A percentile compares a stretch with the other conserved stretches of the same genome.
Evolutionary conservation across 2,797 vertebrate species (phyloP).

Genomic region (Manis crassicaudata): DNA sequence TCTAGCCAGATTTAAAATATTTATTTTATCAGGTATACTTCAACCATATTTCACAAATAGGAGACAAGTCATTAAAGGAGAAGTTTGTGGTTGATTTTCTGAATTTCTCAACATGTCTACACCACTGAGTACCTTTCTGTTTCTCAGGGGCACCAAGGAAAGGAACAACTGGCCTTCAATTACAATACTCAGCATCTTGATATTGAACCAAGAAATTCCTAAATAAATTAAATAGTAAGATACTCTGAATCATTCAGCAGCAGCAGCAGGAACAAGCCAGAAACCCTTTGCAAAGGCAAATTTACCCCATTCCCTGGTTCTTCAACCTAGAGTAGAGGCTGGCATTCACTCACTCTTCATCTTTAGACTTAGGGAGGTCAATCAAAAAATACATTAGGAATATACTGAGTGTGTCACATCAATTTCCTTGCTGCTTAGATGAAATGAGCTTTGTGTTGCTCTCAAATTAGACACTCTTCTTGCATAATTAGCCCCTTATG

Average conservation of each 20-base stretch:
- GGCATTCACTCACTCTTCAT: background rate
- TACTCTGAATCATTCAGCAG: background rate
- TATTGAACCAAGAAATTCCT: background rate
- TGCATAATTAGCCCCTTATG: slow-evolving; percentile 41
- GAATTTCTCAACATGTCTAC: background rate
- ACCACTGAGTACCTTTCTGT: background rate
- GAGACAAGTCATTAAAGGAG: background rate
- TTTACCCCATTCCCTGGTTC: background rate
- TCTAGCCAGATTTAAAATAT: slow-evolving; percentile 6
- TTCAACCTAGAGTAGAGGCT: background rate
- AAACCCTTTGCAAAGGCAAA: background rate
- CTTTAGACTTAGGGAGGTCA: slow-evolving; percentile 25
- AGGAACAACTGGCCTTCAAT: background rate
- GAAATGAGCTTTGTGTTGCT: slow-evolving; percentile 54
- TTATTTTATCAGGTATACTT: slow-evolving; percentile 8
- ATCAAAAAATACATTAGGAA: slow-evolving; percentile 19
- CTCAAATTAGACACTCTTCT: slow-evolving; percentile 65
- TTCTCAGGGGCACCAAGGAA: background rate
- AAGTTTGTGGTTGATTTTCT: background rate
- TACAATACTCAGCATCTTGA: background rate
- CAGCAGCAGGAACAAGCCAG: background rate
- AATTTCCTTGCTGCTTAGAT: slow-evolving; percentile 60
- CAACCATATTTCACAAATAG: background rate
- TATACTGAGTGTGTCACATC: background rate
- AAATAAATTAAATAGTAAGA: background rate